Percentiles rank a stretch among this genome's conserved stretches.
These are phyloP conservation scores for Bruchidius siliquastri DNA, from an alignment of 2,888 invertebrate species.

Conservation along the genomic window DNA sequence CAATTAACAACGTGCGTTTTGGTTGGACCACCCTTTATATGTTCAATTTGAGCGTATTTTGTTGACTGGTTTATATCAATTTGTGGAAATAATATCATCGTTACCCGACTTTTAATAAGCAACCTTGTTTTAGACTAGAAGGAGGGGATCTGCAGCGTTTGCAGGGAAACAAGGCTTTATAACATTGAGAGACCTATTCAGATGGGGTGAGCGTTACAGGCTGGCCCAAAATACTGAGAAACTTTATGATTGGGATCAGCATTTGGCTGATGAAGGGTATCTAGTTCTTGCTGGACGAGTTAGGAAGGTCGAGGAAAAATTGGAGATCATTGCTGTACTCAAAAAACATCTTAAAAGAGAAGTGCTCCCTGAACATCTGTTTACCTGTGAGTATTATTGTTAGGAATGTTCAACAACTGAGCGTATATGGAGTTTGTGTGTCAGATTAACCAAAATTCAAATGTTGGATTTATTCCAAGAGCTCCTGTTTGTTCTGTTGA, in stretches of 20 bases:
- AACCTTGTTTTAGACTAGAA: conserved; percentile 49
- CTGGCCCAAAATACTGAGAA: conserved; percentile 58
- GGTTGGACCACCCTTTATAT: too few relatives aligned
- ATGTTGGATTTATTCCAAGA: too few relatives aligned
- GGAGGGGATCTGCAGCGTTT: conserved; percentile 83
- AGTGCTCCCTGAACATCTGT: conserved; percentile 66
- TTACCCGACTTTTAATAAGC: not conserved
- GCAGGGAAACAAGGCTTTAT: conserved; percentile 91
- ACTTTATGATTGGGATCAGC: conserved; percentile 95
- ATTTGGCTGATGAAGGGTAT: conserved; percentile 94
- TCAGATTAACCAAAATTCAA: too few relatives aligned
- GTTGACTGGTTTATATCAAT: too few relatives aligned
- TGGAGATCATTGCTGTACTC: conserved; percentile 74
- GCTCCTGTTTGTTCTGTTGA: too few relatives aligned
- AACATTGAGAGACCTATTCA: conserved; percentile 89
- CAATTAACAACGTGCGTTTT: too few relatives aligned
- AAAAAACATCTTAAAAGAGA: conserved; percentile 74
- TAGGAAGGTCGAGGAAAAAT: conserved; percentile 74
- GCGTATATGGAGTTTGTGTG: too few relatives aligned
- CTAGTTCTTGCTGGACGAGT: conserved; percentile 91
- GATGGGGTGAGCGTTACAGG: conserved; percentile 94
- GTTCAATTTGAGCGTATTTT: too few relatives aligned
- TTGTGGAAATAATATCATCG: not conserved
- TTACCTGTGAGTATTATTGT: conserved; percentile 50
- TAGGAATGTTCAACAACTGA: too few relatives aligned